These are phyloP conservation scores for Pitta sordida DNA, from an alignment of 2,113 vertebrate species.

Conservation along the genomic window DNA sequence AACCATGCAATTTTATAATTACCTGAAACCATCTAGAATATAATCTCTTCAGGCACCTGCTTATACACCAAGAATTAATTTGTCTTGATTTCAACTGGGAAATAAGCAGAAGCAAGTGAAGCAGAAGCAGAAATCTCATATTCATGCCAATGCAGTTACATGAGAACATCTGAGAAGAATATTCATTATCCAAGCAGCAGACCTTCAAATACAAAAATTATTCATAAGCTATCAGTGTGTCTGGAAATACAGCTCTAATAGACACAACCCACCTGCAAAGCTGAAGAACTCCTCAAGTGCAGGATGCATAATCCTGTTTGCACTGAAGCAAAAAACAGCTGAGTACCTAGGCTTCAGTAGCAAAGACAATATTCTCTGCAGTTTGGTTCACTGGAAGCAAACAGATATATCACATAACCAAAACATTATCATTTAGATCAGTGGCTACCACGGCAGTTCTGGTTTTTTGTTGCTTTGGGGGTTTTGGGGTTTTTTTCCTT, in stretches of 20 bases:
- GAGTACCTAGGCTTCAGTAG: neutral
- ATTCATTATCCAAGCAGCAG: neutral
- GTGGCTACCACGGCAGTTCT: neutral
- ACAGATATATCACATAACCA: neutral
- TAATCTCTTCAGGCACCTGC: neutral
- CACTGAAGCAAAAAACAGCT: neutral
- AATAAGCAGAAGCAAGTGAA: conserved; percentile 26
- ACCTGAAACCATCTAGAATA: neutral
- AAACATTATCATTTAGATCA: neutral
- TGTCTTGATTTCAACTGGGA: conserved; percentile 1
- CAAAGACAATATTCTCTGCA: neutral
- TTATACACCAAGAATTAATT: neutral
- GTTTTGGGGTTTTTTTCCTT: no score
- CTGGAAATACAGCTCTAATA: neutral
- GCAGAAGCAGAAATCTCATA: neutral
- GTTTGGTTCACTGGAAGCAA: neutral
- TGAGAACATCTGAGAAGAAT: neutral
- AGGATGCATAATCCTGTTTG: neutral
- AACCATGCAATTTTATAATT: neutral
- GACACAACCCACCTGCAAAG: conserved; percentile 17
- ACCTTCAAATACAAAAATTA: neutral
- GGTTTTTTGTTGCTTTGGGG: neutral
- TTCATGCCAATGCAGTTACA: neutral
- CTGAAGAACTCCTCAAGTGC: neutral
- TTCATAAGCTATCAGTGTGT: neutral